Base-by-base conservation (phyloP, 2,113 vertebrate species). In the Dicrurus megarhynchus region DNA sequence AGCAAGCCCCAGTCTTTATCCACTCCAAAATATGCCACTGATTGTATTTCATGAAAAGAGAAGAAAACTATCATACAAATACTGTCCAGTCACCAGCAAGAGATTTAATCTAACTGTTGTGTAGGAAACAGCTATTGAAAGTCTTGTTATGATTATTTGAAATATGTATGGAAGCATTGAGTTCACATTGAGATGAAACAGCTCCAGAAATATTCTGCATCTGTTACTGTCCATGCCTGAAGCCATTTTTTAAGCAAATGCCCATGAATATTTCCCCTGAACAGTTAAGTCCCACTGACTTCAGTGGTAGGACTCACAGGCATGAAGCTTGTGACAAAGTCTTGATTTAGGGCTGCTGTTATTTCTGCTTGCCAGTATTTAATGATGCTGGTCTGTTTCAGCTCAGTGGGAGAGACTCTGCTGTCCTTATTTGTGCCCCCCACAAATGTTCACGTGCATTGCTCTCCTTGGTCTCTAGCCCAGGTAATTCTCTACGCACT, bases 21-120 rank as follows among this genome's bases (percentile, higher is more conserved):
- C 81, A 93, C 65, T 86, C 74, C 47, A 70, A 96, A 96, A 76
- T 10, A 53, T 41, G 39, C 10, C 33, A 89, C 12, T 63, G 39
- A 80, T 41, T 78, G 19, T 37, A 63, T 92, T 92, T 87, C 65
- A 79, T 79, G 7, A 33, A 73, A 78, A 78, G 16, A 78, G 42
- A 44, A 90, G 42, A 97, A 94, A 73, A 90, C 61, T 37, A 84
- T 88, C 87, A 46, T 63, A 49, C 53, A 94, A 82, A 75, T 59
- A 47, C 17, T 84, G 41, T 42, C 57, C 73, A 78, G 37, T 86
- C 50, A 96, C 30, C 69, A 49, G 30, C 47, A 87, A 75, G 73
- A 64, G 10, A 19, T 24, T 27, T 68, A 39, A 76, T 42, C 28
- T 53, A 37, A 60, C 75, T 49, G 12, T 63, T 41, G 16, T 44